These are phyloP conservation scores for Propsilocerus akamusi DNA, from an alignment of 1,140 invertebrate species.

Conservation along the genomic window DNA sequence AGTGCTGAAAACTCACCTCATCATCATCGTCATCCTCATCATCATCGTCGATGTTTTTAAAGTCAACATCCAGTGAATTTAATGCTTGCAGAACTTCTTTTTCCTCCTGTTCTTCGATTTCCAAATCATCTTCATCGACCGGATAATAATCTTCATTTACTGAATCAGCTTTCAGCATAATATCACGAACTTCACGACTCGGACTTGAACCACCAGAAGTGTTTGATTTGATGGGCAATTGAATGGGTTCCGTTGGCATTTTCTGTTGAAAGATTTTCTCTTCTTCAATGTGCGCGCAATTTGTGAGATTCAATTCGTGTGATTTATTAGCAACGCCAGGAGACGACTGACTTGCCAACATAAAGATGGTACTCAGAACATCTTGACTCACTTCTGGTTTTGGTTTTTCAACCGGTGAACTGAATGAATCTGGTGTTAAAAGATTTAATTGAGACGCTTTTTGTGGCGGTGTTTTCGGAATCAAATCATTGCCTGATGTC, in stretches of 20 bases:
- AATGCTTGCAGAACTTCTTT: background rate
- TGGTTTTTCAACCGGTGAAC: constrained; percentile 31
- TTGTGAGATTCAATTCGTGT: constrained; percentile 17
- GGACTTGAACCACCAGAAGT: constrained; percentile 59
- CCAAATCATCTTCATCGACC: constrained; percentile 18
- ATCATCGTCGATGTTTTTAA: background rate
- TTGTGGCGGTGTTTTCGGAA: constrained; percentile 11
- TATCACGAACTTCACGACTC: constrained; percentile 68
- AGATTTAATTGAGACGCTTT: constrained; percentile 33
- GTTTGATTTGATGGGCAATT: constrained; percentile 2
- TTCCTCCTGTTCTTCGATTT: constrained; percentile 7
- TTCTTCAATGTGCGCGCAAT: constrained; percentile 20
- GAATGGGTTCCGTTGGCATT: constrained; percentile 14
- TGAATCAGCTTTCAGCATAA: constrained; percentile 38
- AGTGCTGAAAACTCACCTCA: constrained; percentile 7
- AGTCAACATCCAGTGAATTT: background rate
- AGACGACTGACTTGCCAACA: constrained; percentile 19
- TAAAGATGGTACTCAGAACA: constrained; percentile 19
- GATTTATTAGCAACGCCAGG: constrained; percentile 7
- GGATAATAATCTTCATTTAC: constrained; percentile 8
- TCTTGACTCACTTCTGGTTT: constrained; percentile 18
- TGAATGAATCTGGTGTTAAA: constrained; percentile 80
- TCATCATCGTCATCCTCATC: background rate
- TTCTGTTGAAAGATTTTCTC: constrained; percentile 20
- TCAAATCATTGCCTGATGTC: constrained; percentile 7